These are phyloP conservation scores for Eupithecia inturbata DNA, from an alignment of 2,888 invertebrate genomes.

Conservation along the genomic window DNA sequence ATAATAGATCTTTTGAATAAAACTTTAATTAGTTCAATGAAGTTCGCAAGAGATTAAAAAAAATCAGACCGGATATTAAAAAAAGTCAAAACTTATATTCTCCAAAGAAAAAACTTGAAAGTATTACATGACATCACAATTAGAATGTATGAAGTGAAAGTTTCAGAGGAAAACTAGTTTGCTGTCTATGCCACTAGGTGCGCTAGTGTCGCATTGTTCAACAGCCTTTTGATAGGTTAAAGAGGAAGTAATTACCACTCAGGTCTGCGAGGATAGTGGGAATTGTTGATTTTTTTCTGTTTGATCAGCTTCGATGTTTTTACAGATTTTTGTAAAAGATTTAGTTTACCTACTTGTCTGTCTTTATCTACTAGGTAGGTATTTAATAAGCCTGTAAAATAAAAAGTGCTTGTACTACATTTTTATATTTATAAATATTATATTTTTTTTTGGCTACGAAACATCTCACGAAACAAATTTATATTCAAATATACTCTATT, in stretches of 20 bases:
- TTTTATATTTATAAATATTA: no score
- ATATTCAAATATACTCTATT: no score
- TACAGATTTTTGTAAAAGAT: neutral
- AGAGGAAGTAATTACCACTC: slow-evolving; percentile 35
- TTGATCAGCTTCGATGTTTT: slow-evolving; percentile 8
- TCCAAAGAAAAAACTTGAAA: neutral
- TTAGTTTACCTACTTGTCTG: neutral
- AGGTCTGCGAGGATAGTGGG: slow-evolving; percentile 15
- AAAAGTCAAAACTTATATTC: neutral
- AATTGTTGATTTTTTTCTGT: slow-evolving; percentile 13
- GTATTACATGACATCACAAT: neutral
- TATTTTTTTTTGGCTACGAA: no score
- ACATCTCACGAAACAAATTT: no score
- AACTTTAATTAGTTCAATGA: neutral
- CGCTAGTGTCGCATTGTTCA: slow-evolving; percentile 34
- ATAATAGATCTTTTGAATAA: neutral
- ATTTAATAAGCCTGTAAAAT: no score
- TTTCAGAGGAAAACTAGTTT: neutral
- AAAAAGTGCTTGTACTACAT: no score
- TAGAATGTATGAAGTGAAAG: slow-evolving; percentile 9
- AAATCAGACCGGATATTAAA: neutral
- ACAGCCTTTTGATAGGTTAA: slow-evolving; percentile 30
- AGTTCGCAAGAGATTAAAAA: neutral
- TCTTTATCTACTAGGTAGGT: neutral
- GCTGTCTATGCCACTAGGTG: slow-evolving; percentile 12